Base-by-base conservation (phyloP, 2,113 vertebrate species). In the Phrynosoma platyrhinos region DNA sequence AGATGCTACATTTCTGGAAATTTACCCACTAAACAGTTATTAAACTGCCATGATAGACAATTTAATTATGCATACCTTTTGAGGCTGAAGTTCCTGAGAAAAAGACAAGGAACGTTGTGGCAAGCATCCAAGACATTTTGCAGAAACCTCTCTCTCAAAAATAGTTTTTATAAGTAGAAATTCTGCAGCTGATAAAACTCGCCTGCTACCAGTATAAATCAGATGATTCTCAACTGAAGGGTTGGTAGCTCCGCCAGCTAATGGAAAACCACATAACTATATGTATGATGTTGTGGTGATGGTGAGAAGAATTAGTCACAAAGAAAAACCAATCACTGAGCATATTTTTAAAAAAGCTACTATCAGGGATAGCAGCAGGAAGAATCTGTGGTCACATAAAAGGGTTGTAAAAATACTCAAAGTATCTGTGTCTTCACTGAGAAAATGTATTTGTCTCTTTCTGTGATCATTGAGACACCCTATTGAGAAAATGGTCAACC, bases 111-210 rank as follows among this genome's bases (percentile, higher is more conserved):
- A 86, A 23, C 82, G 5, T n/a, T 10, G 74, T 23, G 27, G 68
- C 32, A 62, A 81, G 27, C 16, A 21, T 58, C 79, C 79, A 75
- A 16, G 71, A 14, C 86, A 87, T 87, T 66, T 47, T 82, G 36
- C 53, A 64, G 71, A 40, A 82, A 23, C 14, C 20, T 62, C 30
- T 23, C 5, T 68, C 7, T 74, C 12, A 55, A 30, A 40, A 2
- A 72, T 3, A 62, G 30, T 55, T 55, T 86, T n/a, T 27, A n/a
- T 32, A 53, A 62, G 53, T 30, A 27, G 23, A 27, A 27, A 30
- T 2, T 5, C 23, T 75, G 16, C n/a, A 68, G 84, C 27, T 7
- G 20, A 52, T 9, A 30, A 47, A 83, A 78, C n/a, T 32, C 13
- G 25, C 58, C 64, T 64, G 13, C 40, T 1, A 1, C n/a, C 10